Conservation (phyloP, 2,113 vertebrate genomes). For the Salvelinus alpinus region DNA sequence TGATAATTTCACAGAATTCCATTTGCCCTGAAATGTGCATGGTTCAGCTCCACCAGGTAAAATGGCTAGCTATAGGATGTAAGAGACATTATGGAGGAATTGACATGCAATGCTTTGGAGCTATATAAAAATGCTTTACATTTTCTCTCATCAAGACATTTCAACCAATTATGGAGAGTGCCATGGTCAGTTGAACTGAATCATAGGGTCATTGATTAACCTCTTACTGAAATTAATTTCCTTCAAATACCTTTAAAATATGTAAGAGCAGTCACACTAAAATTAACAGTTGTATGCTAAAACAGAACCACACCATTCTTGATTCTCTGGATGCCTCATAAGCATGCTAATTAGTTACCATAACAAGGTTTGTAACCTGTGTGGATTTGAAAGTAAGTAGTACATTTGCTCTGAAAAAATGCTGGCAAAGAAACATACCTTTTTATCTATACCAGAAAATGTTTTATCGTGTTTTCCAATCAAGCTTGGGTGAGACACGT, state of each 20-base stretch:
- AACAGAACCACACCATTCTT: constrained; percentile 26
- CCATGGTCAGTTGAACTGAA: constrained; percentile 13
- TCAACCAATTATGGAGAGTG: neutral
- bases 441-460: constrained; percentile 33
- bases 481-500: constrained; percentile 18
- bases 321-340: constrained; percentile 37
- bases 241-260: neutral
- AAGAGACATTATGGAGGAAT: constrained; percentile 1
- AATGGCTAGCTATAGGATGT: constrained; percentile 3
- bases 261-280: neutral
- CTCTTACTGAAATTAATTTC: constrained; percentile 5
- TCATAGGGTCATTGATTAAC: neutral
- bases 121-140: constrained; percentile 3
- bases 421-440: constrained; percentile 44
- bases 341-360: constrained; percentile 53
- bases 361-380: constrained; percentile 33
- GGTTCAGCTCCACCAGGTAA: neutral
- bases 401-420: constrained; percentile 1
- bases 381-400: constrained; percentile 19
- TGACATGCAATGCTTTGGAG: constrained; percentile 11
- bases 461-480: constrained; percentile 47
- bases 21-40: constrained; percentile 5
- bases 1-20: constrained; percentile 16
- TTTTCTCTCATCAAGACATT: constrained; percentile 8
- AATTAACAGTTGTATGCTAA: neutral